Evolutionary conservation across 2,888 invertebrate species (phyloP).

Genomic region (Tipula confusa): DNA sequence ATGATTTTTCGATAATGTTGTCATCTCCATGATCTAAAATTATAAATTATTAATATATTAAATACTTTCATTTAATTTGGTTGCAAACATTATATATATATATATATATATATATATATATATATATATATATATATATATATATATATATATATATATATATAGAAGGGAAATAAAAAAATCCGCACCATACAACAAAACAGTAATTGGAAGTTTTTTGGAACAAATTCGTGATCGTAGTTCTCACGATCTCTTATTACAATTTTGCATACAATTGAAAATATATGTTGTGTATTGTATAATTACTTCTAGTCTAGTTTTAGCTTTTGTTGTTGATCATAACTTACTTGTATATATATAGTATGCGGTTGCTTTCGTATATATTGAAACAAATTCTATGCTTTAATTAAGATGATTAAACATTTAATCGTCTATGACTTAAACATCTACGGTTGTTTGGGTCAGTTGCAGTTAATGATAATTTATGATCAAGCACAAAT

Average conservation of each 20-base stretch:
- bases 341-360: too few species aligned
- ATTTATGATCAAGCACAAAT: too few species aligned
- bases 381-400: background rate
- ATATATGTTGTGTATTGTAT: slow-evolving; percentile 8
- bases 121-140: background rate
- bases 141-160: background rate
- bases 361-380: background rate
- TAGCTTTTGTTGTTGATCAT: background rate
- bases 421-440: background rate
- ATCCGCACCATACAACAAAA: background rate
- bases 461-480: background rate
- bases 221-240: background rate
- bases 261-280: background rate
- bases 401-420: background rate
- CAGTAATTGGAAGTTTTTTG: background rate
- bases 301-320: background rate
- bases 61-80: background rate
- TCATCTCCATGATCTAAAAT: slow-evolving; percentile 28
- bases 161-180: background rate
- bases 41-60: background rate
- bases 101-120: too few species aligned
- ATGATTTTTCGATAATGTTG: background rate
- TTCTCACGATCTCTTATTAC: slow-evolving; percentile 14
- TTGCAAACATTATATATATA: too few species aligned
- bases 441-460: background rate